phyloP scores from a whole-genome alignment of 2,888 invertebrate species.

The Gerosis bhagava region DNA sequence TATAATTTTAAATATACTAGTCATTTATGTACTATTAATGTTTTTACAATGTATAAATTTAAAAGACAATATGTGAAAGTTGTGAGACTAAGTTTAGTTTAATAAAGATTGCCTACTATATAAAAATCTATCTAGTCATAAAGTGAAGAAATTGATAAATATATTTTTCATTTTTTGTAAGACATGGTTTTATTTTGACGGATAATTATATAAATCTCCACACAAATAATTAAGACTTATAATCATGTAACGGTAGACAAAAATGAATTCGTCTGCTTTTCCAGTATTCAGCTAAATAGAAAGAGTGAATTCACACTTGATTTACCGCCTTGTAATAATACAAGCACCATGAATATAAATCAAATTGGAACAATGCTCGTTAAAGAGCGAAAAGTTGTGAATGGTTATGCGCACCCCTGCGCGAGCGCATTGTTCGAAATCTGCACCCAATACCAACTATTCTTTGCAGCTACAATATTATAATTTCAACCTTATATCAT shows the following conservation, averaged over 20 bases:
- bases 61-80: conserved; percentile 50
- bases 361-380: conserved; percentile 75
- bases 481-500: conserved; percentile 36
- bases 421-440: conserved; percentile 56
- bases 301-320: conserved; percentile 62
- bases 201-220: too few relatives aligned
- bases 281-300: conserved; percentile 43
- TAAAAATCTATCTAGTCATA: conserved; percentile 66
- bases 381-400: conserved; percentile 81
- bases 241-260: too few relatives aligned
- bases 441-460: conserved; percentile 37
- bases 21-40: too few relatives aligned
- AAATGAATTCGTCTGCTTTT: conserved; percentile 22
- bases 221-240: too few relatives aligned
- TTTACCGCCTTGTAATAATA: conserved; percentile 71
- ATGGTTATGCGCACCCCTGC: conserved; percentile 71
- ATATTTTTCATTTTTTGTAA: conserved; percentile 44
- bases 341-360: conserved; percentile 79
- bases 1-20: conserved; percentile 39
- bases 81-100: conserved; percentile 37
- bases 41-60: too few relatives aligned
- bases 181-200: background rate
- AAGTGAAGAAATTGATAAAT: conserved; percentile 34
- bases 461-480: background rate
- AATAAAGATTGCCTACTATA: conserved; percentile 36